Conservation (phyloP, 2,888 invertebrate genomes). For the Erebia epiphron region DNA sequence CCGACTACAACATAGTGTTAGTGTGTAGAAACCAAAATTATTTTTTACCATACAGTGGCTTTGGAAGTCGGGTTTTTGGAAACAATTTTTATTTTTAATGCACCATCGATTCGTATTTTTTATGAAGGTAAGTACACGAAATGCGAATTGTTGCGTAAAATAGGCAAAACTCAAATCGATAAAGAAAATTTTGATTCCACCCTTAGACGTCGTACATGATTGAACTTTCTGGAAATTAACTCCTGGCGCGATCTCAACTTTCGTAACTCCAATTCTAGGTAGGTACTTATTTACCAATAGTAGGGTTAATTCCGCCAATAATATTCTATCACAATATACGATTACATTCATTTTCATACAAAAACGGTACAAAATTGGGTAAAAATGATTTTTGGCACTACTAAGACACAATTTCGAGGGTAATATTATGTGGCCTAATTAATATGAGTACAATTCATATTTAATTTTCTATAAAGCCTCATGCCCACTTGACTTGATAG, state of each 20-base stretch:
- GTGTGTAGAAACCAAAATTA: too few species aligned
- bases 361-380: slow-evolving; percentile 51
- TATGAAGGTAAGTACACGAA: too few species aligned
- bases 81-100: too few species aligned
- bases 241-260: background rate
- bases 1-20: too few species aligned
- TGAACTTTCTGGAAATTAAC: too few species aligned
- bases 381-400: slow-evolving; percentile 64
- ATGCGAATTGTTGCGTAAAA: too few species aligned
- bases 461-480: background rate
- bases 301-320: slow-evolving; percentile 24
- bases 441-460: slow-evolving; percentile 3
- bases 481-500: background rate
- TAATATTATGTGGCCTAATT: slow-evolving; percentile 36
- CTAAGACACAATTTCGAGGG: slow-evolving; percentile 63
- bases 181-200: too few species aligned
- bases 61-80: too few species aligned
- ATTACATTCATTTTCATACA: slow-evolving; percentile 42
- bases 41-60: too few species aligned
- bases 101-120: too few species aligned
- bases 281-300: slow-evolving; percentile 15
- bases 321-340: slow-evolving; percentile 21
- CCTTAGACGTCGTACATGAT: too few species aligned
- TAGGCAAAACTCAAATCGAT: too few species aligned
- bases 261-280: slow-evolving; percentile 16